These are phyloP conservation scores for Rhinolophus sinicus DNA, from an alignment of 2,113 vertebrate species.

Conservation along the genomic window DNA sequence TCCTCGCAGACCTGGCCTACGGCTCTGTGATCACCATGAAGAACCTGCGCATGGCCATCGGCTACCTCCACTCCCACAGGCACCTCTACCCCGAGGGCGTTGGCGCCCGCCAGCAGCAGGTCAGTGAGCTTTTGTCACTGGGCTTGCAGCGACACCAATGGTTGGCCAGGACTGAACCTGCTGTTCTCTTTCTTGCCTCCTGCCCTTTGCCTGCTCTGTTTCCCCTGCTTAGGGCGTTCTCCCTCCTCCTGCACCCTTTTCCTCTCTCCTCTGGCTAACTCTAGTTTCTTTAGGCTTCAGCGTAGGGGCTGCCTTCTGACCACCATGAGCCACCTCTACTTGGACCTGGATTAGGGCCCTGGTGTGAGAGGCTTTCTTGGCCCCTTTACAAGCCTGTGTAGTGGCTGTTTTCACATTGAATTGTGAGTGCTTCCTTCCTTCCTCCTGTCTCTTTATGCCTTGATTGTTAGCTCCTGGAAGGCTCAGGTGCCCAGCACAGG, in stretches of 20 bases:
- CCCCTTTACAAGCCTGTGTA: background rate
- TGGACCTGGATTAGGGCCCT: background rate
- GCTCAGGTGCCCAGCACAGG: background rate
- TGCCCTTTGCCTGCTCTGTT: rapidly evolving
- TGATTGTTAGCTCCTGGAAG: background rate
- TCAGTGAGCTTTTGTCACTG: conserved; percentile 67
- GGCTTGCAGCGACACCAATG: rapidly evolving
- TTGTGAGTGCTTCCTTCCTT: background rate
- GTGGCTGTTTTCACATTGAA: background rate
- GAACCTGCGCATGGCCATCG: conserved; percentile 95
- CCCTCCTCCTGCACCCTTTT: background rate
- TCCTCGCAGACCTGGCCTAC: conserved; percentile 92
- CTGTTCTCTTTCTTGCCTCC: background rate
- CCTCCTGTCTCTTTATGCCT: background rate
- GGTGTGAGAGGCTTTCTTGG: background rate
- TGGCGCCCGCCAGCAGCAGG: conserved; percentile 96
- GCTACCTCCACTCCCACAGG: conserved; percentile 98
- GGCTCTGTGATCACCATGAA: conserved; percentile 95
- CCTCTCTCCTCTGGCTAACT: background rate
- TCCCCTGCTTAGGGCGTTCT: background rate
- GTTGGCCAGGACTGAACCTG: rapidly evolving
- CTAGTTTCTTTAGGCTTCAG: background rate
- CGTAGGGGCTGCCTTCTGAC: background rate
- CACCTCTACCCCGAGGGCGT: conserved; percentile 97
- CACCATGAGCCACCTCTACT: background rate